Evolutionary conservation across 2,113 vertebrate genomes (phyloP), one percentile per base, ranked within the genome.

Genomic region (Hyla sarda): DNA sequence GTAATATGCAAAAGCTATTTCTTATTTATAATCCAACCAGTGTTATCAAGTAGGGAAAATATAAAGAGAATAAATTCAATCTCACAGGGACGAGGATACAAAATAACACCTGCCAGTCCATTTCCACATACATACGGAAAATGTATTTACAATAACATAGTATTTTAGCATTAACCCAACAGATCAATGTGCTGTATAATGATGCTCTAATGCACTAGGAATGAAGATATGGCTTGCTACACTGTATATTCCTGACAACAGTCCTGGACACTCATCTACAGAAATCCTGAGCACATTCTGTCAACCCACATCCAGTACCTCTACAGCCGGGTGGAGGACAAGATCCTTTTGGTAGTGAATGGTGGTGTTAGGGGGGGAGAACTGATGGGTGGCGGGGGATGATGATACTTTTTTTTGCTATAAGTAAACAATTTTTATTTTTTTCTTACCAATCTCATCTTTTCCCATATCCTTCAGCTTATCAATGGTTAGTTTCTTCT

Each of bases 401-500:
- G n/a, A n/a, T n/a, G 0, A 62, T 28, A 28, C 3, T 28, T 17
- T 11, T 60, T 25, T 25, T 25, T 60, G 11, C 23, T 60, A 25
- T 45, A 45, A 45, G 10, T 62, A 10, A 72, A 41, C 23, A 45
- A 76, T 32, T 21, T 65, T 9, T 6, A 19, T 48, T 25, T 19
- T 25, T 10, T 4, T 65, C 93, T 95, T 95, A 99, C 98, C 98
- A 83, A 99, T 99, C 92, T 99, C 98, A 87, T 99, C 98, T 92
- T 99, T 99, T 88, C 93, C 95, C 98, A 99, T 99, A 88, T 99
- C 98, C 92, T 96, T 98, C 62, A 99, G 95, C 83, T 97, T 97
- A 94, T 99, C 98, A 88, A 99, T 86, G 13, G 95, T 96, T 47
- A 99, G 96, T 21, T 97, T 98, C 93, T 94, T 97, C 88, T 98